Percentiles rank a stretch among this genome's conserved stretches.
Evolutionary conservation across 2,113 vertebrate genomes (phyloP).

Genomic region (Heteronetta atricapilla): DNA sequence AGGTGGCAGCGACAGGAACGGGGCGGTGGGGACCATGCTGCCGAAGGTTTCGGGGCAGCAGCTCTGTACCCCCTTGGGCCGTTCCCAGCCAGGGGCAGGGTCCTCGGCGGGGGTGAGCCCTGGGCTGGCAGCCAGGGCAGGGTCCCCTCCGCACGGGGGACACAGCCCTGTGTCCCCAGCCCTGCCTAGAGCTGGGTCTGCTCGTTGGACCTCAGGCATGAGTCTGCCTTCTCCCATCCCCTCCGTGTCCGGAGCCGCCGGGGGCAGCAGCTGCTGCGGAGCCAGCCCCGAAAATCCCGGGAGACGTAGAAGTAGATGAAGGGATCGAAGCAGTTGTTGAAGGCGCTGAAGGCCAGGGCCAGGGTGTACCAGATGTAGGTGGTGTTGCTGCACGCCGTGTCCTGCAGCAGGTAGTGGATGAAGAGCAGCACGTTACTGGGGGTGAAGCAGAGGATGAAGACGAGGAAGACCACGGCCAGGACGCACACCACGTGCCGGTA

Average conservation of each 20-base stretch:
- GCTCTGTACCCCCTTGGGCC: neutral
- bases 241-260: accelerated
- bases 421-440: conserved; percentile 68
- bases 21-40: neutral
- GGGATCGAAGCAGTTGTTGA: conserved; percentile 68
- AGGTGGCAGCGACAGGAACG: neutral
- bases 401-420: neutral
- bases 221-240: neutral
- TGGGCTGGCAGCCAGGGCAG: neutral
- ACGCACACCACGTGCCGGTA: neutral
- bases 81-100: neutral
- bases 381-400: neutral
- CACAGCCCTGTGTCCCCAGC: too few species aligned
- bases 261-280: neutral
- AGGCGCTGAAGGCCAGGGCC: conserved; percentile 32
- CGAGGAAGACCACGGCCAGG: conserved; percentile 48
- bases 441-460: conserved; percentile 62
- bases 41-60: neutral
- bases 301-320: conserved; percentile 63
- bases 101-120: neutral
- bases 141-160: neutral
- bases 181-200: neutral
- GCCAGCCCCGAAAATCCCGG: conserved; percentile 35
- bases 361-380: conserved; percentile 25
- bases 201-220: neutral